Conservation (phyloP, 2,797 vertebrate genomes). For the Silurus aristotelis region DNA sequence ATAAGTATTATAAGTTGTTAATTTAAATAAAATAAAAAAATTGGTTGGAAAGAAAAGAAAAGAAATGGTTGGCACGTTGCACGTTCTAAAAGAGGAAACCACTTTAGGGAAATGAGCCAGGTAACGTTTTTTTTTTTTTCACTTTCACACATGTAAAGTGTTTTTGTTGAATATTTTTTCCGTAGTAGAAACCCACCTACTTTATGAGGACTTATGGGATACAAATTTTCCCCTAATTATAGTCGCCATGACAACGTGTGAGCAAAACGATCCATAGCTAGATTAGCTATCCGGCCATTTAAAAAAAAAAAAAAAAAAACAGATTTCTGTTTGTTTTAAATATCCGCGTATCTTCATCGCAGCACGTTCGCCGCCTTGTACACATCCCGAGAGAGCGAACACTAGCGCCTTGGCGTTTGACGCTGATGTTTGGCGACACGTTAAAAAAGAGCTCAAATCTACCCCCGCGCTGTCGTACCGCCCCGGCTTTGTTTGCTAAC, state of each 20-base stretch:
- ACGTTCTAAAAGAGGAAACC: no score
- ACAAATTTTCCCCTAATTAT: background rate
- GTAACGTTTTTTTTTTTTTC: no score
- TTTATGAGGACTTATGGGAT: no score
- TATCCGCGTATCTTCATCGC: background rate
- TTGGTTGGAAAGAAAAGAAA: no score
- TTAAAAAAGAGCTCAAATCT: conserved; percentile 28
- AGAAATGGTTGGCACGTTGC: no score
- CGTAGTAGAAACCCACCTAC: no score
- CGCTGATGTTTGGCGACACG: conserved; percentile 34
- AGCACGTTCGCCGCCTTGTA: background rate
- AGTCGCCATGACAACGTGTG: background rate
- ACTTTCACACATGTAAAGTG: no score
- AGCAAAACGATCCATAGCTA: no score
- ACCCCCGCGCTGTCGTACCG: conserved; percentile 25
- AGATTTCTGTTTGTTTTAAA: background rate
- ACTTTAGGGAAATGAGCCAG: no score
- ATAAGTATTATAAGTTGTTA: background rate
- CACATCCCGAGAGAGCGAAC: background rate
- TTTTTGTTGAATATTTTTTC: no score
- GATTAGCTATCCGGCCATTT: background rate
- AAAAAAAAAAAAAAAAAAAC: no score
- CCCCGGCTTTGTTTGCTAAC: conserved; percentile 40
- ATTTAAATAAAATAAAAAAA: no score
- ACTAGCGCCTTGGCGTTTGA: conserved; percentile 27